Evolutionary conservation across 2,888 invertebrate species (phyloP).

Genomic region (Mechanitis mazaeus): DNA sequence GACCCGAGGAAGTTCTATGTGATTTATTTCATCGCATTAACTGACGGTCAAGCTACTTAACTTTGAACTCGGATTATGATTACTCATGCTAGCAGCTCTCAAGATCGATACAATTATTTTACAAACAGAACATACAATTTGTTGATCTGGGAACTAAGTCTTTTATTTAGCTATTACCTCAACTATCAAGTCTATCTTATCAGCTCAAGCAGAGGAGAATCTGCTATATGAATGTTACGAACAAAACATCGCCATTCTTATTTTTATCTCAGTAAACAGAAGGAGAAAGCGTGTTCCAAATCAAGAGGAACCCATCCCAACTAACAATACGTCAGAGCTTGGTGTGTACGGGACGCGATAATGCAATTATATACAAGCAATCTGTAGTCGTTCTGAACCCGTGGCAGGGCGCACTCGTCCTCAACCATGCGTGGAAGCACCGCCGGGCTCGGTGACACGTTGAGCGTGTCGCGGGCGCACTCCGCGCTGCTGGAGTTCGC

Average conservation of each 20-base stretch:
- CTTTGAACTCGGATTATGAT: constrained; percentile 6
- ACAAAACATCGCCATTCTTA: background rate
- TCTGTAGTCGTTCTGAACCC: constrained; percentile 47
- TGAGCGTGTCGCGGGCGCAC: constrained; percentile 71
- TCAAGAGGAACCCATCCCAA: constrained; percentile 30
- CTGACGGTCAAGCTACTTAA: constrained; percentile 18
- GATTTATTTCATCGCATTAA: constrained; percentile 11
- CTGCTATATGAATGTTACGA: background rate
- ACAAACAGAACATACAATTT: too few relatives aligned
- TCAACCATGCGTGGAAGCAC: constrained; percentile 81
- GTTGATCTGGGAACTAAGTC: too few relatives aligned
- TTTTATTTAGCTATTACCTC: too few relatives aligned
- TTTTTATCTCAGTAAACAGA: constrained; percentile 11
- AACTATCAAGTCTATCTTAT: too few relatives aligned
- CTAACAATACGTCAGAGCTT: constrained; percentile 35
- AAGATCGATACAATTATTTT: background rate
- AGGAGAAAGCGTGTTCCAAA: constrained; percentile 33
- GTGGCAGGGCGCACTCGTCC: constrained; percentile 48
- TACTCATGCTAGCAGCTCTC: background rate
- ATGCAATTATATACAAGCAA: constrained; percentile 62
- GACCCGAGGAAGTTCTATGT: constrained; percentile 14
- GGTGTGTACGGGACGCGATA: constrained; percentile 57
- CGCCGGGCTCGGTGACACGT: constrained; percentile 79
- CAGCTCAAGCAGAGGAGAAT: background rate
- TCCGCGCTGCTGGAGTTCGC: constrained; percentile 79